Percentiles rank a stretch among this genome's conserved stretches.
Evolutionary conservation across 2,888 invertebrate genomes (phyloP).

Genomic region (Epirrita christyi): DNA sequence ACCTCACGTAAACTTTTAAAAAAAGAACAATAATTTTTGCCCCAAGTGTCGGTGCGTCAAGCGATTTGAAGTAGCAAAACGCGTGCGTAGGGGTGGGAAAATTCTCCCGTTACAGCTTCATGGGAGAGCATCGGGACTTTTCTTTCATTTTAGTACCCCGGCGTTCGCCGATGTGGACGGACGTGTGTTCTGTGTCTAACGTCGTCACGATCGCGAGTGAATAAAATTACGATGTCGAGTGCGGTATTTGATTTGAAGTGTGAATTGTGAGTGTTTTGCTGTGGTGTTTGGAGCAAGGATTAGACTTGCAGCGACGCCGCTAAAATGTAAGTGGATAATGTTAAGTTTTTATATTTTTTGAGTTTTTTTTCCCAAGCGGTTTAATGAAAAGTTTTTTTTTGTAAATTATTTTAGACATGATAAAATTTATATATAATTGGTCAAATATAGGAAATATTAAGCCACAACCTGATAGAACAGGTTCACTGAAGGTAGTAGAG

Average conservation of each 20-base stretch:
- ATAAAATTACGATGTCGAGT: slow-evolving; percentile 69
- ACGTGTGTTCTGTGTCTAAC: slow-evolving; percentile 52
- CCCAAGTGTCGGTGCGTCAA: slow-evolving; percentile 44
- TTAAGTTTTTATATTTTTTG: background rate
- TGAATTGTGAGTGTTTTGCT: slow-evolving; percentile 59
- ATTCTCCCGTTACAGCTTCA: slow-evolving; percentile 43
- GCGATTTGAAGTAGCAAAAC: slow-evolving; percentile 48
- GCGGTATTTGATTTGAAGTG: slow-evolving; percentile 58
- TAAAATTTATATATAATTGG: too few relatives aligned
- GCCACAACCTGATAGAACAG: too few relatives aligned
- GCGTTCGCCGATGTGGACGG: slow-evolving; percentile 61
- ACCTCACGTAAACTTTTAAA: background rate
- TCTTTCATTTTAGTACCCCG: slow-evolving; percentile 64
- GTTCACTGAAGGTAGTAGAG: too few relatives aligned
- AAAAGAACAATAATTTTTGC: slow-evolving; percentile 41
- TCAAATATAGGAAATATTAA: too few relatives aligned
- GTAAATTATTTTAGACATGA: too few relatives aligned
- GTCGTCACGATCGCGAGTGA: slow-evolving; percentile 56
- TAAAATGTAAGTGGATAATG: slow-evolving; percentile 55
- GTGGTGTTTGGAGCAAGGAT: slow-evolving; percentile 46
- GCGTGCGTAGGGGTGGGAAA: slow-evolving; percentile 50
- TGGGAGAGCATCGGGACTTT: slow-evolving; percentile 19
- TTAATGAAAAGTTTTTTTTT: too few relatives aligned
- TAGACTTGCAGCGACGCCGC: slow-evolving; percentile 34
- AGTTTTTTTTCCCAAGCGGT: too few relatives aligned